Conservation (phyloP, 2,797 vertebrate genomes). For the Semaprochilodus insignis region DNA sequence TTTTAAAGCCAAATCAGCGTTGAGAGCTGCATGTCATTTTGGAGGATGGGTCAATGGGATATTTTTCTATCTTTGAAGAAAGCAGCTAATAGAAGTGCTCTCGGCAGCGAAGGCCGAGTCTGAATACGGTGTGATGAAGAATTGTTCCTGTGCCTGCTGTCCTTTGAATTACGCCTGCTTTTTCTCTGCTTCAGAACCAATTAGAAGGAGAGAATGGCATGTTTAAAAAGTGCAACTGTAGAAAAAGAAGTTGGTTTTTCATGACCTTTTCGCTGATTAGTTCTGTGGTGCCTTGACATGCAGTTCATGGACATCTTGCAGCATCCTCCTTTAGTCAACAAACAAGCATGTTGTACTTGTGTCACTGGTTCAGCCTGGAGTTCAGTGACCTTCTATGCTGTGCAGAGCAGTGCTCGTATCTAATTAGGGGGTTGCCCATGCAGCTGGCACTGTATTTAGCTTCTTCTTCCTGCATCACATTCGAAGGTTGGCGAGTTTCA, state of each 20-base stretch:
- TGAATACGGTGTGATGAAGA: background rate
- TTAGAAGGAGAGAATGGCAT: background rate
- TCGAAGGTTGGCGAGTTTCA: no score
- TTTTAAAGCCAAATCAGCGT: background rate
- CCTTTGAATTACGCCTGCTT: background rate
- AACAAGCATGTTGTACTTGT: background rate
- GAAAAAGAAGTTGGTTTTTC: background rate
- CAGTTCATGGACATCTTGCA: background rate
- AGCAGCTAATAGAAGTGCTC: background rate
- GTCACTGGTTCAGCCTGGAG: background rate
- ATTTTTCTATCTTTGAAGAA: background rate
- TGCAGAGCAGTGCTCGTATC: background rate
- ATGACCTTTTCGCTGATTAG: background rate
- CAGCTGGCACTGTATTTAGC: no score
- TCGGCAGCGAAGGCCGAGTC: background rate
- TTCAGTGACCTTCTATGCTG: background rate
- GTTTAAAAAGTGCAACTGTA: background rate
- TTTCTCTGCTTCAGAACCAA: background rate
- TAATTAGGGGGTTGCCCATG: background rate
- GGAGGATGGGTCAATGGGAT: background rate
- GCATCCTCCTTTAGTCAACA: background rate
- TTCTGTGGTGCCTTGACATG: background rate
- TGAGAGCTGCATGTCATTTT: conserved; percentile 7
- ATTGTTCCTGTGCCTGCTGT: no score
- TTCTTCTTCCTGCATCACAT: no score